Evolutionary conservation across 2,888 invertebrate species (phyloP), one percentile per base, ranked within the genome.

Genomic region (Lithophane leautieri): DNA sequence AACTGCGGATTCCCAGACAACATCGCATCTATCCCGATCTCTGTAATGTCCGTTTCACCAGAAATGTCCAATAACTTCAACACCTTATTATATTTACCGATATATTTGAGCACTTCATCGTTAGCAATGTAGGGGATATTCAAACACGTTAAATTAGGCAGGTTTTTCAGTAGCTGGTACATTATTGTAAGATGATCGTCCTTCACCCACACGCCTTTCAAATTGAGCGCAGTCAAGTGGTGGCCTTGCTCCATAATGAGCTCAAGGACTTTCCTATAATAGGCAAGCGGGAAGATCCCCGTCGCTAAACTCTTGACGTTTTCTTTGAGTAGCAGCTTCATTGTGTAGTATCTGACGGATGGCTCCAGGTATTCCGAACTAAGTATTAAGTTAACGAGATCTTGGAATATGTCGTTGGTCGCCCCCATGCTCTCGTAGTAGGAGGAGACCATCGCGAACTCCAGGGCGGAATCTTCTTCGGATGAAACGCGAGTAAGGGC

Each of bases 141-240:
- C 1, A 98, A 93, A 44, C 97, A 97, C 7, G 97, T 97, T 70
- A 98, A 91, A 88, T 97, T 95, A n/a, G 94, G 95, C 66, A 97
- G 95, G 85, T 97, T 97, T 85, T 96, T 95, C 12, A 98, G 95
- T 47, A 97, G 92, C 47, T 97, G 95, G 80, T 97, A 97, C 94
- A 98, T 96, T 19, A 97, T 95, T 75, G 97, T 93, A 88, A 98
- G 96, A 86, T 97, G 97, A 82, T 98, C 98, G 70, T 97, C 98
- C 91, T 97, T 97, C 61, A 97, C 97, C 98, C 98, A 98, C 52
- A 98, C 97, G 22, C 98, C 98, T 94, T 98, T 98, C 75, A 98
- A 93, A 92, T 98, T 98, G 70, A 98, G 96, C 54, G 97, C 93
- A 63, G 97, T 97, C 84, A 98, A 89, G 50, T 97, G 97, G 12